Percentiles rank a stretch among this genome's conserved stretches.
Evolutionary conservation across 2,113 vertebrate species (phyloP).

Genomic region (Paradisaea rubra): DNA sequence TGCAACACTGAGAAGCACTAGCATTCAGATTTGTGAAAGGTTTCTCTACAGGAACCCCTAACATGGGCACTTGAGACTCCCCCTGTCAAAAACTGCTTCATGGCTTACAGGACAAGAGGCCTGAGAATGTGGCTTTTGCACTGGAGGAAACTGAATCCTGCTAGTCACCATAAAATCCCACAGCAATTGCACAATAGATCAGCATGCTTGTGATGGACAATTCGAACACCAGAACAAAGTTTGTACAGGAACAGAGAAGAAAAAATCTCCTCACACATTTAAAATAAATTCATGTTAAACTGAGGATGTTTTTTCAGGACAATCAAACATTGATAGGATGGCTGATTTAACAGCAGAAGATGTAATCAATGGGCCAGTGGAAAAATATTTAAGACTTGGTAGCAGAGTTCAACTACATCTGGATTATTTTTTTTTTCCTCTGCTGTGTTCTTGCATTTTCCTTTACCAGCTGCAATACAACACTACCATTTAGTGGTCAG

Average conservation of each 20-base stretch:
- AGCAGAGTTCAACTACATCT: background rate
- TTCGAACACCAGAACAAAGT: background rate
- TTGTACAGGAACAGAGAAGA: background rate
- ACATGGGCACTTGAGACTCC: background rate
- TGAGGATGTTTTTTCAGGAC: background rate
- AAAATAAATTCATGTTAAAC: background rate
- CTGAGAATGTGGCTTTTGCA: background rate
- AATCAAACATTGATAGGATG: background rate
- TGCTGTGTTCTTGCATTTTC: background rate
- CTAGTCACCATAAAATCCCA: background rate
- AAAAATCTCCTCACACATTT: background rate
- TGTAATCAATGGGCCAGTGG: background rate
- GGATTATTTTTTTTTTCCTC: background rate
- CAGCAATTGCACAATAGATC: background rate
- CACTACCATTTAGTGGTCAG: conserved; percentile 44
- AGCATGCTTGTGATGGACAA: background rate
- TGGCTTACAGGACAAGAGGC: background rate
- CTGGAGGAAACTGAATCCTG: background rate
- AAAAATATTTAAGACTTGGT: background rate
- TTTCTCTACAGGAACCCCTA: background rate
- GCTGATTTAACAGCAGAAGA: background rate
- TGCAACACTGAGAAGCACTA: background rate
- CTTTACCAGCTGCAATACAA: background rate
- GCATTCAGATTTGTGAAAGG: background rate
- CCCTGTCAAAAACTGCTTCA: background rate